Base-by-base conservation (phyloP, 2,888 invertebrate species). In the Nemoura dubitans region DNA sequence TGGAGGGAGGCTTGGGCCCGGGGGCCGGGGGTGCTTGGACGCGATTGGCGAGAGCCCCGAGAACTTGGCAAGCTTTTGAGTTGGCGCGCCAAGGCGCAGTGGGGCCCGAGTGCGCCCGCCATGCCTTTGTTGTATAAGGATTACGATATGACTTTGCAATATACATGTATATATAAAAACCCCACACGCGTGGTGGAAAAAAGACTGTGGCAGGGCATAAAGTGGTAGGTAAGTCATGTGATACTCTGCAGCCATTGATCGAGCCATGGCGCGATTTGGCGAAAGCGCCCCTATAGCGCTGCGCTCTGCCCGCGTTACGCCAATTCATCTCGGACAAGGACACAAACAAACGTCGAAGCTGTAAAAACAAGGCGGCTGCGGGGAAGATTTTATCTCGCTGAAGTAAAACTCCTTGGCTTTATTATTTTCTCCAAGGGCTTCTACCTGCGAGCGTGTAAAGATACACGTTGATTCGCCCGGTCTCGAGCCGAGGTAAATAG, bases 51-150 rank as follows among this genome's bases (percentile, higher is more conserved):
- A 27, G 27, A 78, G 26, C 29, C 7, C 78, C 36, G n/a, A 26
- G 77, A 78, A 30, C 29, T 81, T 81, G 81, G 81, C 81, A 81
- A 81, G 81, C 81, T 27, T 81, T 81, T 10, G 81, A 81, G 81
- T 30, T 81, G 81, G 30, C 81, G 81, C 81, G 30, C 16, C 77
- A 76, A 30, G 80, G 42, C 80, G 36, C 76, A 59, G 36, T n/a
- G 21, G 36, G 29, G 28, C 76, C 86, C 59, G 21, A 86, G 83
- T 85, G 83, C 59, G 85, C 59, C 59, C 59, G 80, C 80, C 83
- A 80, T 27, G 82, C 85, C 81, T 81, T 80, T 81, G 87, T 85
- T 87, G 86, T 82, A n/a, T n/a, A 80, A 76, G 36, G 82, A 84
- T 82, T 42, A 76, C 59, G 42, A 77, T 86, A 82, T 85, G 87